These are phyloP conservation scores for Cirrhinus mrigala DNA, from an alignment of 2,797 vertebrate genomes.

Conservation along the genomic window DNA sequence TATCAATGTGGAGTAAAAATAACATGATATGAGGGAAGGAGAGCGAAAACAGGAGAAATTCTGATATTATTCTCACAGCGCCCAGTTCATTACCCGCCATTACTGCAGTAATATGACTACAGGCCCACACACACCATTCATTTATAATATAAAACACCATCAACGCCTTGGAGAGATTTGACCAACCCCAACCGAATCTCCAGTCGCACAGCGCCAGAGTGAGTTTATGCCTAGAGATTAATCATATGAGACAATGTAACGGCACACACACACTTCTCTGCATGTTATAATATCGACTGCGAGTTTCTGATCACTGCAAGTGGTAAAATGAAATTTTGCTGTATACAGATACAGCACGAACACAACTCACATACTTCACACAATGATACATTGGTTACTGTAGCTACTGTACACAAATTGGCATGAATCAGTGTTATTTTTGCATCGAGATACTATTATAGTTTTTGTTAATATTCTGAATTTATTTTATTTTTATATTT, in stretches of 20 bases:
- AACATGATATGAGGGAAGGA: neutral
- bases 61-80: neutral
- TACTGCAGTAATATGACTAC: conserved; percentile 15
- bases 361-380: neutral
- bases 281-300: neutral
- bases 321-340: neutral
- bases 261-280: neutral
- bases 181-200: neutral
- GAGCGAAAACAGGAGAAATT: neutral
- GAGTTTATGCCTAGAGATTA: conserved; percentile 15
- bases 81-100: conserved; percentile 6
- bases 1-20: neutral
- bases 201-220: neutral
- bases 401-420: neutral
- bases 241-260: conserved; percentile 20
- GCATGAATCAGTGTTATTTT: neutral
- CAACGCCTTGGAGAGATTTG: conserved; percentile 4
- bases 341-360: neutral
- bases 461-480: no score
- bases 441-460: no score
- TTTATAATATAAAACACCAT: conserved; percentile 15
- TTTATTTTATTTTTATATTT: no score
- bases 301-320: neutral
- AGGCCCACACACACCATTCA: conserved; percentile 3
- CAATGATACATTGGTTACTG: neutral